Evolutionary conservation across 2,888 invertebrate species (phyloP), one percentile per base, ranked within the genome.

Genomic region (Drosophila neotestacea): DNA sequence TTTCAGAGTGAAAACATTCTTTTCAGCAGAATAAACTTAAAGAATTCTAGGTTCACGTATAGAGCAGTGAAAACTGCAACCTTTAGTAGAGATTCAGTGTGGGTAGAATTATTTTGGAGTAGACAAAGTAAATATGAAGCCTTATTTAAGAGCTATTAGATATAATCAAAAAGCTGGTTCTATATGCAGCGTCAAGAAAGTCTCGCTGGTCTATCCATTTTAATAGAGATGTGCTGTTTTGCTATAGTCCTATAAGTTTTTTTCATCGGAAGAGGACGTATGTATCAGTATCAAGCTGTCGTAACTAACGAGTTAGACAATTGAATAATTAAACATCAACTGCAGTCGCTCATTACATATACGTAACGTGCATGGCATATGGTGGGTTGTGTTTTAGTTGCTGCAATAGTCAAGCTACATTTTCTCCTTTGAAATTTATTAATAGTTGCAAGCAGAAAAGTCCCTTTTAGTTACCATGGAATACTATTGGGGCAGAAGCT

Each of bases 331-430:
- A 44, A 6, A 13, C 30, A 30, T 47, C 47, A 47, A 30, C 28
- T 13, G 30, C 47, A 47, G 46, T 1, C 2, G 11, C 16, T n/a
- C 13, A 51, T 51, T 51, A 51, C 34, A 27, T 48, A 48, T 48
- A 48, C 48, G 51, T 38, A 51, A 13, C 27, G 7, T 38, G 46
- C 16, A 42, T 42, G 22, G 9, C 16, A 42, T 28, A n/a, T n/a
- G 11, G 44, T 42, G n/a, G 1, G 0, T 22, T 22, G 4, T 22
- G 22, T 22, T 9, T 3, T 9, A 22, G 6, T 9, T 27, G 10
- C 9, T 22, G 22, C 22, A 22, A 6, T 7, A 42, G 7, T 27
- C 9, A 22, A 16, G 3, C 34, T 16, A 36, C 22, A 36, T 6
- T 36, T 34, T 27, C 11, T 38, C 22, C 38, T 16, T 38, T 27